phyloP scores from a whole-genome alignment of 2,888 invertebrate species.

The Agrochola lychnidis region DNA sequence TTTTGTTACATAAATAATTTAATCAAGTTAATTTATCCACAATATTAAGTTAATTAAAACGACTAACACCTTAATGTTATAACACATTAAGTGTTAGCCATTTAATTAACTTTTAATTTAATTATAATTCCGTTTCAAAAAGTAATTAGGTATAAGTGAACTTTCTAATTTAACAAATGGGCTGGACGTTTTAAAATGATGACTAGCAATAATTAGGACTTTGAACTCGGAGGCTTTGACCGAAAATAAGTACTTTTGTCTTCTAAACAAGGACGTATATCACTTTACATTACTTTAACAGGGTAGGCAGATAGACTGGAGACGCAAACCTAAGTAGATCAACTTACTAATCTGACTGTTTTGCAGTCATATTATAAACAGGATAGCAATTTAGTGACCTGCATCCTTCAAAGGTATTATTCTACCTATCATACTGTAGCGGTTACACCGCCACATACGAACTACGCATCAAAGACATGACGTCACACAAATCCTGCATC shows the following conservation, averaged over 20 bases:
- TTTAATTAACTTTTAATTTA: too few relatives aligned
- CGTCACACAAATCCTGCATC: too few relatives aligned
- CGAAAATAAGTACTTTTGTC: background rate
- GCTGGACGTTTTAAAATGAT: slow-evolving; percentile 9
- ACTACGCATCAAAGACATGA: too few relatives aligned
- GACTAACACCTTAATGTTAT: slow-evolving; percentile 4
- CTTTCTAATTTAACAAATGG: slow-evolving; percentile 24
- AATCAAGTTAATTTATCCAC: background rate
- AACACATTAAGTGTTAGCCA: too few relatives aligned
- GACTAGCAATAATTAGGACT: slow-evolving; percentile 3
- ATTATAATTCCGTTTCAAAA: slow-evolving; percentile 13
- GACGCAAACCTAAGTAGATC: background rate
- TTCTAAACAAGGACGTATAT: background rate
- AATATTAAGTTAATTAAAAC: slow-evolving; percentile 10
- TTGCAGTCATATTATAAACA: background rate
- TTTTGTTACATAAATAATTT: background rate
- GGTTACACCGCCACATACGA: too few relatives aligned
- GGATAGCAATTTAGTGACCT: too few relatives aligned
- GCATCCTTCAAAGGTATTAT: too few relatives aligned
- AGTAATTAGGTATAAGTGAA: slow-evolving; percentile 3
- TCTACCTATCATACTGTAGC: too few relatives aligned
- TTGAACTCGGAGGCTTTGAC: slow-evolving; percentile 22
- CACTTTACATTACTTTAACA: too few relatives aligned
- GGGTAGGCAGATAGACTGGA: background rate
- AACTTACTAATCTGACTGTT: background rate